Base-by-base conservation (phyloP, 2,113 vertebrate genomes). In the Ardeotis arabs region DNA sequence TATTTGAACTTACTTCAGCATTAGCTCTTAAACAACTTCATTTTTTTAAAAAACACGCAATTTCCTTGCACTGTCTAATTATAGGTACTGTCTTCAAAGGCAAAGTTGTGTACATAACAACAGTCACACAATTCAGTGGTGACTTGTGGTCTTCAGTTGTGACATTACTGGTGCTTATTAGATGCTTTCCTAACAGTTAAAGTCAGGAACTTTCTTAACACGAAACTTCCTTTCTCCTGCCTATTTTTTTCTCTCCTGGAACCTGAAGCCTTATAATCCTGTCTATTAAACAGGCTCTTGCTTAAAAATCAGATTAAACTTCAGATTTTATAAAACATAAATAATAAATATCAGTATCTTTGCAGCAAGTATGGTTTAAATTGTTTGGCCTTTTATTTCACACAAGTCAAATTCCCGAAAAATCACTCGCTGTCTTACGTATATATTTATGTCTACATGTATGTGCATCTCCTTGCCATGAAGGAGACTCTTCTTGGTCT, bases 1-100 rank as follows among this genome's bases (percentile, higher is more conserved):
- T 85, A 95, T 95, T 91, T 94, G 73, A 95, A 94, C 67, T 88
- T 63, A 41, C 35, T 93, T 78, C 58, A 70, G 81, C 67, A 84
- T 68, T 52, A 75, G 44, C 69, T 80, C 31, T 62, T 81, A 84
- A 93, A 80, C 52, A 92, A 67, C 53, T n/a, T 39, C 2, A 3
- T 44, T 67, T 90, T 70, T 62, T 50, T 2, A 10, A 50, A 50
- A 76, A 47, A 5, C 37, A 64, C 7, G 6, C 20, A 9, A 5
- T 87, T 84, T 66, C n/a, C 66, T 73, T 73, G 19, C 60, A 33
- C 33, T 76, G 17, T 39, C 64, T 96, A 55, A 86, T 89, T 85
- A 72, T 17, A 86, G 59, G 21, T 12, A 37, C 23, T 39, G 33
- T 47, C 89, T 75, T 84, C 90, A 89, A 63, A 96, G 69, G 31